Conservation (phyloP, 2,888 invertebrate genomes). For the Drosophila meridionalis region DNA sequence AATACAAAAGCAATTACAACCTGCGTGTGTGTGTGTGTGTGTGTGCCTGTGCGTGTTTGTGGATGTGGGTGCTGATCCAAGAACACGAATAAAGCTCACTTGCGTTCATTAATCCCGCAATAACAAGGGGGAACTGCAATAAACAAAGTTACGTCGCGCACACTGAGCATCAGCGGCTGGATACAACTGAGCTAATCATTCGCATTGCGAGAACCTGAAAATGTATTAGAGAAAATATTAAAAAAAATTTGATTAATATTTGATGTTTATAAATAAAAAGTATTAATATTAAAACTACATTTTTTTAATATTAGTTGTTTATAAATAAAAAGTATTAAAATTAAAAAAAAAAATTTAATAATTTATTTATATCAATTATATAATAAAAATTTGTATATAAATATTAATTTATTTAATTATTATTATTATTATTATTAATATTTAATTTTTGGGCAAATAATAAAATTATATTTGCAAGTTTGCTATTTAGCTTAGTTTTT, state of each 20-base stretch:
- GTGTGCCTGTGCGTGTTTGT: constrained; percentile 4
- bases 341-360: not conserved
- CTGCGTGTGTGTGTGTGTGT: constrained; percentile 1
- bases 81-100: constrained; percentile 59
- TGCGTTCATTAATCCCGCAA: constrained; percentile 57
- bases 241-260: no score
- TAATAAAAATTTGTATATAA: not conserved
- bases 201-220: not conserved
- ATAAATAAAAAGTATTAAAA: no score
- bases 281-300: no score
- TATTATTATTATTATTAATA: no score
- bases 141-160: constrained; percentile 17
- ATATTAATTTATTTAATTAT: not conserved
- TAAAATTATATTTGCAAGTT: no score
- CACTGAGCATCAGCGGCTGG: constrained; percentile 7
- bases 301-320: no score
- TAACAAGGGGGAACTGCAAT: constrained; percentile 25
- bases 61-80: constrained; percentile 60
- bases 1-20: constrained; percentile 17
- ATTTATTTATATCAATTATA: not conserved
- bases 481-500: no score
- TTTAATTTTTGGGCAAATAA: no score
- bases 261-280: no score
- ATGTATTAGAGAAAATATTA: no score
- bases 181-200: constrained; percentile 30